Conservation (phyloP, 2,797 vertebrate genomes). For the Bradypus variegatus region DNA sequence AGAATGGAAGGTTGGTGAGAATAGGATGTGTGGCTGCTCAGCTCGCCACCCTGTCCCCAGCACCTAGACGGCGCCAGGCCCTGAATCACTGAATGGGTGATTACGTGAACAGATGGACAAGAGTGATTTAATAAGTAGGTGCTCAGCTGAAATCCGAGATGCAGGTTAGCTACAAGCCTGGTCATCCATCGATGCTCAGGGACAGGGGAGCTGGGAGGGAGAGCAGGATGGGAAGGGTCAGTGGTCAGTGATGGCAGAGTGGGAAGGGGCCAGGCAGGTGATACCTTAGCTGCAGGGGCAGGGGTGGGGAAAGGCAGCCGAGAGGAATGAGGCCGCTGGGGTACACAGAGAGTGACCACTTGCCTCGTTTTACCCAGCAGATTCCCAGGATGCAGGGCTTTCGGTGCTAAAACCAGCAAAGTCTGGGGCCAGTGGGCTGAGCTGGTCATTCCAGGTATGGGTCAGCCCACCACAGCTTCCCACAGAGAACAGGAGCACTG, state of each 20-base stretch:
- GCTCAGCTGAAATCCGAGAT: background rate
- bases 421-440: too few species aligned
- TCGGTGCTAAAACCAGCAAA: background rate
- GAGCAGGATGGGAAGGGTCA: too few species aligned
- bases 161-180: background rate
- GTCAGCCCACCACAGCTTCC: background rate
- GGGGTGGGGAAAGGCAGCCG: background rate
- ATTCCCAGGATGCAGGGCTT: background rate
- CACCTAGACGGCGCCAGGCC: background rate
- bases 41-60: background rate
- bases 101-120: too few species aligned
- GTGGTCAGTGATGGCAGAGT: too few species aligned
- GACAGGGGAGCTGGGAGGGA: background rate
- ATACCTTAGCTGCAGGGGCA: background rate
- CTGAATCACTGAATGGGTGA: background rate
- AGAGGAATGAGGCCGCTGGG: background rate
- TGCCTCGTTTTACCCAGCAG: background rate
- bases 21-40: too few species aligned
- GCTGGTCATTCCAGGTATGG: accelerated
- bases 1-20: accelerated
- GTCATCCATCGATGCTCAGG: background rate
- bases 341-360: background rate
- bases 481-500: background rate
- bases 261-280: too few species aligned
- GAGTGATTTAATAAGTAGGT: background rate